A percentile compares a stretch with the other conserved stretches of the same genome.
Evolutionary conservation across 2,797 vertebrate genomes (phyloP).

Genomic region (Heliangelus exortis): DNA sequence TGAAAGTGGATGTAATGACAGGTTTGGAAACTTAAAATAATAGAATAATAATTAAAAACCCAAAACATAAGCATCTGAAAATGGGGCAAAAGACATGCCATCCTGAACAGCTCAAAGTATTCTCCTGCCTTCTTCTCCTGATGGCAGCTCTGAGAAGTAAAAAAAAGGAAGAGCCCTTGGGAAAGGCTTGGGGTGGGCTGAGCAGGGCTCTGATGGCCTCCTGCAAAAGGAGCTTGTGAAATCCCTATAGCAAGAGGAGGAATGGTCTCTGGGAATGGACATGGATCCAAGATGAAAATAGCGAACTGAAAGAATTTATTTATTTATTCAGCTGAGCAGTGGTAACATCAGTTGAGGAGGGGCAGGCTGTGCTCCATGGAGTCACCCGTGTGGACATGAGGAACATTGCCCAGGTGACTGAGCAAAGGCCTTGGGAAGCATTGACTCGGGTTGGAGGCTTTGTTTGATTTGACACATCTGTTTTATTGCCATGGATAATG

Average conservation of each 20-base stretch:
- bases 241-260: not conserved
- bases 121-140: not conserved
- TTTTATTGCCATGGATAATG: slow-evolving; percentile 36
- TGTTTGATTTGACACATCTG: not conserved
- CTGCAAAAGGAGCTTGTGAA: not conserved
- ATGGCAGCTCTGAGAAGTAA: not conserved
- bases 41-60: not conserved
- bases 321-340: slow-evolving; percentile 61
- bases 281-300: not conserved
- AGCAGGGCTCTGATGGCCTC: not conserved
- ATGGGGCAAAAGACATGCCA: not conserved
- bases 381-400: accelerated
- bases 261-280: slow-evolving; percentile 26
- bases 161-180: not conserved
- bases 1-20: not conserved
- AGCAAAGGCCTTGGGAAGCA: not conserved
- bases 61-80: not conserved
- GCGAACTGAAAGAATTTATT: slow-evolving; percentile 28
- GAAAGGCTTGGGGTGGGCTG: not conserved
- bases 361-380: not conserved
- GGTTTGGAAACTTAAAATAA: not conserved
- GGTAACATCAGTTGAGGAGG: not conserved
- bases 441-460: not conserved
- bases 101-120: not conserved
- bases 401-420: not conserved